Evolutionary conservation across 2,888 invertebrate genomes (phyloP), one percentile per base, ranked within the genome.

Genomic region (Scaptomyza polygonia): DNA sequence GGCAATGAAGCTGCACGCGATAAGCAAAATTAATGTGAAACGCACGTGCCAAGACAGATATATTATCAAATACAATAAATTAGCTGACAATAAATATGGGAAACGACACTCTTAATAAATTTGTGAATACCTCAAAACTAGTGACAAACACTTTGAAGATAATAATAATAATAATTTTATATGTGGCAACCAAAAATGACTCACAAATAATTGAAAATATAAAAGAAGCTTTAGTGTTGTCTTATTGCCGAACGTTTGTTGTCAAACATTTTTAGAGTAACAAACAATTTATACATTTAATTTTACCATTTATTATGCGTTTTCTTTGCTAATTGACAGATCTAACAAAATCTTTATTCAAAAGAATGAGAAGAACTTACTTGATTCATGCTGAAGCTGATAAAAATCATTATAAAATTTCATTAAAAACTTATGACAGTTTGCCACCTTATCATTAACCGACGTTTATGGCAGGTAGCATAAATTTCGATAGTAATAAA

Each of bases 1-100:
- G 52, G 39, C 57, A 58, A 52, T 63, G 21, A 43, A 45, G 52
- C 1, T 30, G 55, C 70, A 59, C 64, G 59, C 64, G 52, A 72
- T 59, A 36, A 8, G 6, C n/a, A 5, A 30, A 63, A 45, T 40
- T 62, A 51, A 45, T 42, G 34, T 14, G 7, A 44, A 40, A 12
- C 18, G 12, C 52, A 53, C 67, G 54, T 72, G 73, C 16, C 16
- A 30, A 9, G 14, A 18, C 0, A 42, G 18, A n/a, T 1, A 27
- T 12, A 18, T 3, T 18, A 42, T 11, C 2, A 14, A 18, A 8
- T 11, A 45, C 18, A 44, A 44, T 51, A 16, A 8, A n/a, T 5
- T n/a, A 34, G 12, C 4, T 44, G 18, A 47, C 30, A 6, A 6
- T 30, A 7, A 1, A 14, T 14, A 5, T 29, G 16, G 0, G 14